Evolutionary conservation across 1,140 invertebrate genomes (phyloP), one percentile per base, ranked within the genome.

Genomic region (Drosophila pseudoobscura): DNA sequence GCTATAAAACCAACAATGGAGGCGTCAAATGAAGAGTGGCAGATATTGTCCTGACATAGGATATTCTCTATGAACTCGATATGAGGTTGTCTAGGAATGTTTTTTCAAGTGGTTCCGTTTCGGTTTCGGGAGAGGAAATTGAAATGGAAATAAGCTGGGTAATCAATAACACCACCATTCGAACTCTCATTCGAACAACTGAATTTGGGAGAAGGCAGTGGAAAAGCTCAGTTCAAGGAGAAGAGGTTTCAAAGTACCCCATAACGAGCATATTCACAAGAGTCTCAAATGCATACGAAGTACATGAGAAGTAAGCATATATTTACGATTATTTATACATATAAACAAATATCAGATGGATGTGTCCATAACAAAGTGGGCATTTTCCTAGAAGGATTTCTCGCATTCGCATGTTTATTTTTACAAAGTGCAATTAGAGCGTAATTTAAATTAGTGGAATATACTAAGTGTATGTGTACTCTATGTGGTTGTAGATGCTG

Each of bases 381-480:
- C 15, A 52, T 9, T 24, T 4, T 13, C 26, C 6, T 44, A 15
- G 24, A 46, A 46, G 11, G 3, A 44, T 47, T 68, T 54, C 45
- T 44, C 41, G 74, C 69, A 51, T 31, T 47, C 53, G 2, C 24
- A 43, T 54, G 43, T 54, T 49, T 72, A 52, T 72, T 72, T 82
- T 70, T 84, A 82, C 80, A 82, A 56, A 83, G 79, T 84, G 83
- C 63, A 71, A 68, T 82, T 82, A 83, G 75, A 83, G 78, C 60
- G 70, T 78, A 83, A 70, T 73, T 82, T 82, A 82, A 82, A 78
- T 71, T 82, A 82, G 57, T 84, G 84, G 62, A 57, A 78, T 82
- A 82, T 83, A 78, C 71, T 79, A 66, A 75, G 41, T 75, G 52
- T 74, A 69, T 47, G 52, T 54, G 56, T 62, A 57, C 24, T 47